Percentiles rank a stretch among this genome's conserved stretches.
Conservation (phyloP, 2,113 vertebrate genomes). For the Antechinus stuartii region DNA sequence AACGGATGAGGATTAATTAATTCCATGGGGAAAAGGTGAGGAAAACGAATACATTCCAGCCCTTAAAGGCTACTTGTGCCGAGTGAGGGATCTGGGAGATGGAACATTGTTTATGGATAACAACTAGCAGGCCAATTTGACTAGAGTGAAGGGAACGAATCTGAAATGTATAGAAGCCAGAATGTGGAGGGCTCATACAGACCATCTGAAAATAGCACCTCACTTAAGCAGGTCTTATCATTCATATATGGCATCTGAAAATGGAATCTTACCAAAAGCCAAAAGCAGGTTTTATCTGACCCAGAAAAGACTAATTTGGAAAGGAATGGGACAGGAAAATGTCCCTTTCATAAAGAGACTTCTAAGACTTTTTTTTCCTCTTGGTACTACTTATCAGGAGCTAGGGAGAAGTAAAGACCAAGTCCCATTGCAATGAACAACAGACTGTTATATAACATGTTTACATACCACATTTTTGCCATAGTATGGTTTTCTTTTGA, state of each 20-base stretch:
- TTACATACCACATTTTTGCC: background rate
- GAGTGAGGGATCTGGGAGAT: background rate
- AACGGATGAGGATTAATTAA: background rate
- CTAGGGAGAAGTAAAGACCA: constrained; percentile 33
- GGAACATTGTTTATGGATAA: background rate
- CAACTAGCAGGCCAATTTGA: background rate
- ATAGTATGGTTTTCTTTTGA: constrained; percentile 22
- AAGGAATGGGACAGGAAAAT: background rate
- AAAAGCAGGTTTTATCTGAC: background rate
- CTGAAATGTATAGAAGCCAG: background rate
- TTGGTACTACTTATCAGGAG: background rate
- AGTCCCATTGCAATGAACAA: constrained; percentile 20
- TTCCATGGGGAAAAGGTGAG: background rate
- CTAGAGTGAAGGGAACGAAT: background rate
- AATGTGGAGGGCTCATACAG: background rate
- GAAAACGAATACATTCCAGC: background rate
- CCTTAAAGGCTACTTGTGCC: background rate
- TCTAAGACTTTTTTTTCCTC: background rate
- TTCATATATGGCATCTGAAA: background rate
- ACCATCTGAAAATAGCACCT: background rate
- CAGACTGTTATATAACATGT: constrained; percentile 39
- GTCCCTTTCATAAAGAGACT: background rate
- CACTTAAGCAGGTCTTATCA: background rate
- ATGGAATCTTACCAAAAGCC: background rate
- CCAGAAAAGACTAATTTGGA: accelerated